These are phyloP conservation scores for Ciconia maguari DNA, from an alignment of 2,113 vertebrate genomes.

Conservation along the genomic window DNA sequence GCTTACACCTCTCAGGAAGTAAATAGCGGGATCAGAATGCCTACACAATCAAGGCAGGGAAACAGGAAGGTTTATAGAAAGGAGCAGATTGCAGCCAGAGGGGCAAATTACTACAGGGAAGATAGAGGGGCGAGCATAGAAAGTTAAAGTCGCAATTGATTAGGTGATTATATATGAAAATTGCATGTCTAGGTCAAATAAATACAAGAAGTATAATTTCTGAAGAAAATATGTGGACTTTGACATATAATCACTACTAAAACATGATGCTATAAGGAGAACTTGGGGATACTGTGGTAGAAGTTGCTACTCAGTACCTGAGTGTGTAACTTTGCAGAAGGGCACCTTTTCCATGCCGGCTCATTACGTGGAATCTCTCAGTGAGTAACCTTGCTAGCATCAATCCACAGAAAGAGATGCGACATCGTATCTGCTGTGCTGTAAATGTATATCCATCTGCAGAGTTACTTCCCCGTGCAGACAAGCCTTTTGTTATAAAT, in stretches of 20 bases:
- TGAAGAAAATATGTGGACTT: not conserved
- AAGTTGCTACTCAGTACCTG: not conserved
- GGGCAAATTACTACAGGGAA: not conserved
- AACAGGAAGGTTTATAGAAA: not conserved
- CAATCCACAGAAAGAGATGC: not conserved
- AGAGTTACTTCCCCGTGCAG: not conserved
- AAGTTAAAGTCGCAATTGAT: not conserved
- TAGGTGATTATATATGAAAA: not conserved
- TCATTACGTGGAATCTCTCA: not conserved
- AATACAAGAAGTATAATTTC: not conserved
- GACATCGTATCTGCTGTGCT: not conserved
- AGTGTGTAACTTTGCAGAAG: not conserved
- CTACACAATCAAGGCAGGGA: not conserved
- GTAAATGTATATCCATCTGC: not conserved
- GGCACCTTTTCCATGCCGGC: not conserved
- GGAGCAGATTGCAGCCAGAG: not conserved
- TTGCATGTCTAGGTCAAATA: not conserved
- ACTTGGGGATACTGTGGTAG: not conserved
- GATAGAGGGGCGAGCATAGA: not conserved
- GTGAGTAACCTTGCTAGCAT: not conserved
- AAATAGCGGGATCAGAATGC: not conserved
- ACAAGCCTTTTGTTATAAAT: not conserved
- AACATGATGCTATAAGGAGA: not conserved
- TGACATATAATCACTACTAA: not conserved
- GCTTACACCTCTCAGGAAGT: accelerated